These are phyloP conservation scores for Prosopocoilus inquinatus DNA, from an alignment of 2,888 invertebrate genomes.

Conservation along the genomic window DNA sequence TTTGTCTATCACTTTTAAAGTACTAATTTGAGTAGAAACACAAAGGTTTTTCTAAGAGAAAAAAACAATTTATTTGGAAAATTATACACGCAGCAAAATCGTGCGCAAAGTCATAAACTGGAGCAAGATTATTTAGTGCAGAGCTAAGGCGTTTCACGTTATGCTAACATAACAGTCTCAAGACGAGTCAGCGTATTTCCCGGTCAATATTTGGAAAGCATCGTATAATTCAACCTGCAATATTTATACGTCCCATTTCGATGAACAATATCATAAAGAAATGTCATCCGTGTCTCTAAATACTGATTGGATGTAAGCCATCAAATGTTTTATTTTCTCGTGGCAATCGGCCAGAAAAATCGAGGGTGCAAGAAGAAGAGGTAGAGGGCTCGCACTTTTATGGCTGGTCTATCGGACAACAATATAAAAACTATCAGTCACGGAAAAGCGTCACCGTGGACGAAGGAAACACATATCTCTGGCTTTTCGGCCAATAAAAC, in stretches of 20 bases:
- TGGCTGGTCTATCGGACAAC: slow-evolving; percentile 26
- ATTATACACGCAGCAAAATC: too few relatives aligned
- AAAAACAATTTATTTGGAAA: too few relatives aligned
- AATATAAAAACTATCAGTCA: slow-evolving; percentile 48
- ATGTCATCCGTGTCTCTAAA: slow-evolving; percentile 46
- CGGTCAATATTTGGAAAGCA: slow-evolving; percentile 40
- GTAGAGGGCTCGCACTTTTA: slow-evolving; percentile 7
- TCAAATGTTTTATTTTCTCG: slow-evolving; percentile 47
- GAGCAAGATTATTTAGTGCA: too few relatives aligned
- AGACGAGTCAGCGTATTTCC: slow-evolving; percentile 2
- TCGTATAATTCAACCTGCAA: slow-evolving; percentile 37
- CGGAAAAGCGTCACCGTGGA: slow-evolving; percentile 38
- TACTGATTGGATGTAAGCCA: slow-evolving; percentile 49
- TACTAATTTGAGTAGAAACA: too few relatives aligned
- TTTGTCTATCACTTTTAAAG: too few relatives aligned
- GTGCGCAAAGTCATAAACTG: too few relatives aligned
- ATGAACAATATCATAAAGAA: slow-evolving; percentile 39
- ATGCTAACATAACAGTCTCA: slow-evolving; percentile 1
- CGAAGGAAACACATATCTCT: slow-evolving; percentile 54
- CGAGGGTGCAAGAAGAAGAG: slow-evolving; percentile 11
- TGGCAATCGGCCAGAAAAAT: slow-evolving; percentile 31
- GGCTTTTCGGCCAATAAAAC: slow-evolving; percentile 63
- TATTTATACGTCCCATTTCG: slow-evolving; percentile 36
- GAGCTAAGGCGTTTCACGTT: not conserved
- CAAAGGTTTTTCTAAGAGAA: too few relatives aligned